A percentile compares a stretch with the other conserved stretches of the same genome.
Conservation (phyloP, 2,888 invertebrate genomes). For the Luperina testacea region DNA sequence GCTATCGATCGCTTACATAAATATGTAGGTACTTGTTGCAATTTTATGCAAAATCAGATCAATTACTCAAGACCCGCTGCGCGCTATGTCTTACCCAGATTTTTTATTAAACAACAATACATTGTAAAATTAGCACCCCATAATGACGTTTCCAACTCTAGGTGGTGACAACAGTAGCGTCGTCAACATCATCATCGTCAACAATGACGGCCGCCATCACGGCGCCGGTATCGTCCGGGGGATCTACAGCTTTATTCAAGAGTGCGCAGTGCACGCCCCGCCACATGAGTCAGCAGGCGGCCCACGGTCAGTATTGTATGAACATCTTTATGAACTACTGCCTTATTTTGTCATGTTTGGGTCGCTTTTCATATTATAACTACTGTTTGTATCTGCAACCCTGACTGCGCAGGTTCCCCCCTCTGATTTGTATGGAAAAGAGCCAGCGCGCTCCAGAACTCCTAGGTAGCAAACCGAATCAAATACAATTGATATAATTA, state of each 20-base stretch:
- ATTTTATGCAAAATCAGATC: not conserved
- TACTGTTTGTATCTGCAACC: not conserved
- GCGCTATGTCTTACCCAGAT: not conserved
- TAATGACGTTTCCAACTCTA: slow-evolving; percentile 38
- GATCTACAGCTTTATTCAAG: slow-evolving; percentile 76
- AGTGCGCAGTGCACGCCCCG: slow-evolving; percentile 74
- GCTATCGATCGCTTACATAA: not conserved
- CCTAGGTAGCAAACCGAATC: not conserved
- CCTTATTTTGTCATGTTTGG: slow-evolving; percentile 38
- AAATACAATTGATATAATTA: not conserved
- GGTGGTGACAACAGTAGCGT: slow-evolving; percentile 81
- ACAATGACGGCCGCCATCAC: slow-evolving; percentile 74
- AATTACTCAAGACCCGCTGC: too few species aligned
- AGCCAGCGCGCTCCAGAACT: not conserved
- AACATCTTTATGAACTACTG: slow-evolving; percentile 27
- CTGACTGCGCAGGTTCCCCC: not conserved
- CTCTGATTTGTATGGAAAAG: not conserved
- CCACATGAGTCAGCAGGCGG: slow-evolving; percentile 78
- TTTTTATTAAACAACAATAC: not conserved
- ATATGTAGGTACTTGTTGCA: not conserved
- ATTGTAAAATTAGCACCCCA: not conserved
- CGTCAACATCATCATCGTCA: slow-evolving; percentile 75
- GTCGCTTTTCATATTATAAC: slow-evolving; percentile 15
- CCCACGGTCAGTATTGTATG: slow-evolving; percentile 73
- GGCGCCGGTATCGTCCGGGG: slow-evolving; percentile 69